Percentiles rank a stretch among this genome's conserved stretches.
Conservation (phyloP, 2,113 vertebrate genomes). For the Limanda limanda region DNA sequence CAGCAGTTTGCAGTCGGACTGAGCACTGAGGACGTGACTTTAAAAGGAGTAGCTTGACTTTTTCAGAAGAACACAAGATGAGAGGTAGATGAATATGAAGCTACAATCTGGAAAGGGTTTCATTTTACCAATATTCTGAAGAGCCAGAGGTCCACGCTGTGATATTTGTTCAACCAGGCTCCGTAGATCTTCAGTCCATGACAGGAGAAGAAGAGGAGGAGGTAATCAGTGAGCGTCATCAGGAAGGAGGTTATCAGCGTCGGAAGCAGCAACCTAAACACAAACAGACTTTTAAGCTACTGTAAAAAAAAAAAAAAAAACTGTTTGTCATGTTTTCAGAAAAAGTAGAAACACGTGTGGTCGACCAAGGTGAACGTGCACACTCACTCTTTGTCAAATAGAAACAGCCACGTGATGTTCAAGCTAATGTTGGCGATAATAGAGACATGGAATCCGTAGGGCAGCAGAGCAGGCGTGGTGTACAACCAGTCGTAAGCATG, state of each 20-base stretch:
- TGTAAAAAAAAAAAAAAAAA: not conserved
- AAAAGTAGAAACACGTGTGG: not conserved
- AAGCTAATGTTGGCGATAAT: constrained; percentile 64
- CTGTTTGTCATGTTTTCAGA: not conserved
- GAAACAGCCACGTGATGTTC: constrained; percentile 73
- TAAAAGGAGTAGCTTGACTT: constrained; percentile 20
- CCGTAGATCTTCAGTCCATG: constrained; percentile 75
- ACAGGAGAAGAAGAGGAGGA: constrained; percentile 81
- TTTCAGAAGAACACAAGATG: not conserved
- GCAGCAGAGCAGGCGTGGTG: constrained; percentile 67
- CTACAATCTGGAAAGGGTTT: not conserved
- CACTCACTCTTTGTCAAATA: constrained; percentile 80
- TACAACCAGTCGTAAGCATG: constrained; percentile 72
- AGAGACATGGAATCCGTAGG: constrained; percentile 73
- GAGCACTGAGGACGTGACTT: constrained; percentile 3
- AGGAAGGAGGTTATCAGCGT: constrained; percentile 77
- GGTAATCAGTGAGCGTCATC: constrained; percentile 69
- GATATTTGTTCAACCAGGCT: constrained; percentile 76
- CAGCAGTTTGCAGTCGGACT: constrained; percentile 12
- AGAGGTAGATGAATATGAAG: not conserved
- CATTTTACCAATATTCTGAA: constrained; percentile 81
- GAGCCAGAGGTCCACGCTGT: constrained; percentile 82
- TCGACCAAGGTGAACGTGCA: not conserved
- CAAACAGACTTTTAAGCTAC: not conserved
- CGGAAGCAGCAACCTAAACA: constrained; percentile 76